Conservation (phyloP, 2,797 vertebrate species). For the Artibeus jamaicensis region DNA sequence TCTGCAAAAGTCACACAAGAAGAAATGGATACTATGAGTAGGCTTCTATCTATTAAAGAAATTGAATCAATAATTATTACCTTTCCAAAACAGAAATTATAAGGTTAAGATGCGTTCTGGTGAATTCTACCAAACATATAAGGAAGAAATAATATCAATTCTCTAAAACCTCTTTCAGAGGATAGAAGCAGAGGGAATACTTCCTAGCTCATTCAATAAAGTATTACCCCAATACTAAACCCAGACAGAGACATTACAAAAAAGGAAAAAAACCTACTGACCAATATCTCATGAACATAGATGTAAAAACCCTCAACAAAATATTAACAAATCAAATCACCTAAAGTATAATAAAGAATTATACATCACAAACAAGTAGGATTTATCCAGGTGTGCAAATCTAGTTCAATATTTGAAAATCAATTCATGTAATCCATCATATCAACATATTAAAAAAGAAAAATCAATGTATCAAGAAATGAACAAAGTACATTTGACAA, state of each 20-base stretch:
- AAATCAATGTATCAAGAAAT: background rate
- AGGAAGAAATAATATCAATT: background rate
- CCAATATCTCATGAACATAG: background rate
- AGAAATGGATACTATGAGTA: background rate
- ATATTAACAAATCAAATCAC: background rate
- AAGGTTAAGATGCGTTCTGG: background rate
- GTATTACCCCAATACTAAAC: background rate
- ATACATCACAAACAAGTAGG: background rate
- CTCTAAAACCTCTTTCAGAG: background rate
- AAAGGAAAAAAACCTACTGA: background rate
- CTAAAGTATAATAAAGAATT: background rate
- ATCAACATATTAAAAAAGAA: background rate
- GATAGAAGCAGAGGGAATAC: background rate
- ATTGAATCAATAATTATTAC: background rate
- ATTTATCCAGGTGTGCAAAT: background rate
- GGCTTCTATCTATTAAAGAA: background rate
- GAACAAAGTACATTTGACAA: background rate
- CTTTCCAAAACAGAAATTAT: background rate
- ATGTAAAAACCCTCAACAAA: background rate
- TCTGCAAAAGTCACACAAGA: background rate
- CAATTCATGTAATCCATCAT: background rate
- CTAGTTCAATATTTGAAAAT: background rate
- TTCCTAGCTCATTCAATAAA: background rate
- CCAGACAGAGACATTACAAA: background rate
- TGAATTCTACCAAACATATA: background rate